Conservation (phyloP, 2,888 invertebrate genomes). For the Dryocosmus kuriphilus region DNA sequence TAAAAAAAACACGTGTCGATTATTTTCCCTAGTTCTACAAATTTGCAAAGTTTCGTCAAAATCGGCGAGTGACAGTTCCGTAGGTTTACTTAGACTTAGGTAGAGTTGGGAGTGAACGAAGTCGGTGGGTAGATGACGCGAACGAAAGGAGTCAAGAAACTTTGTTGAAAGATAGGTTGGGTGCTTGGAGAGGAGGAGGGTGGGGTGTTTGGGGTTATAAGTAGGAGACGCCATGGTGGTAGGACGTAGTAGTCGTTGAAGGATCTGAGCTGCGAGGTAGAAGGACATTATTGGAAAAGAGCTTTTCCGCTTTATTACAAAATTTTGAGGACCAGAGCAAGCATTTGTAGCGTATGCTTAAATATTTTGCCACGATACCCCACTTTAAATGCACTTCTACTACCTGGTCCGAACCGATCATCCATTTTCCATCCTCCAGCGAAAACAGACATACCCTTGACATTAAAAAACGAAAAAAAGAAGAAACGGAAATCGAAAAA, state of each 20-base stretch:
- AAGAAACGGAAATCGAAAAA: too few species aligned
- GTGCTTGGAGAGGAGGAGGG: not conserved
- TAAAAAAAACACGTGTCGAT: too few species aligned
- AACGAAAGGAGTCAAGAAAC: slow-evolving; percentile 29
- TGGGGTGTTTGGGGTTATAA: slow-evolving; percentile 7
- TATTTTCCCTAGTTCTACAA: too few species aligned
- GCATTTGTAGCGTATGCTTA: slow-evolving; percentile 65
- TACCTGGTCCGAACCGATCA: not conserved
- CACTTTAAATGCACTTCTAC: slow-evolving; percentile 22
- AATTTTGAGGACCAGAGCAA: slow-evolving; percentile 60
- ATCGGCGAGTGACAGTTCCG: too few species aligned
- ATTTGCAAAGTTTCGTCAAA: too few species aligned
- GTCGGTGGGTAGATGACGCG: slow-evolving; percentile 9
- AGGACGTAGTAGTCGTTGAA: not conserved
- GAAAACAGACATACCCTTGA: not conserved
- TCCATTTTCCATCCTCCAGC: not conserved
- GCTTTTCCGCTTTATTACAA: slow-evolving; percentile 68
- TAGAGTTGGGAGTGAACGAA: not conserved
- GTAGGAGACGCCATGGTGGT: not conserved
- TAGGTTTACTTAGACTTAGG: too few species aligned
- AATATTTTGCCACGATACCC: slow-evolving; percentile 63
- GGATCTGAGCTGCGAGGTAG: slow-evolving; percentile 51
- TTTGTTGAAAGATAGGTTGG: slow-evolving; percentile 3
- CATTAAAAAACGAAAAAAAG: not conserved
- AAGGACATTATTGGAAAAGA: slow-evolving; percentile 67